Evolutionary conservation across 2,888 invertebrate genomes (phyloP).

Genomic region (Plebejus argus): DNA sequence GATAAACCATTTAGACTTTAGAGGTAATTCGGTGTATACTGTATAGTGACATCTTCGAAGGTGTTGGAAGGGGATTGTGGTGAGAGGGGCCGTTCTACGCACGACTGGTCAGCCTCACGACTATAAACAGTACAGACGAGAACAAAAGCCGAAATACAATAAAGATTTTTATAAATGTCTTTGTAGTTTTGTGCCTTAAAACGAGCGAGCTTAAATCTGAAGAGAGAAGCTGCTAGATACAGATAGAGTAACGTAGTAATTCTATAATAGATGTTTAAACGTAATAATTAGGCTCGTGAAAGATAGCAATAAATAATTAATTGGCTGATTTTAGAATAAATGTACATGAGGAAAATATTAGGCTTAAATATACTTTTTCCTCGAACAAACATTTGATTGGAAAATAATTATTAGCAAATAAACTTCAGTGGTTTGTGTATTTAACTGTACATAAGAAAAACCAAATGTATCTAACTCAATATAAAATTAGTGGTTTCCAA

Average conservation of each 20-base stretch:
- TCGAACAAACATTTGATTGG: background rate
- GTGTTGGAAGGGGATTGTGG: constrained; percentile 37
- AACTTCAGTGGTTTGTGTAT: constrained; percentile 4
- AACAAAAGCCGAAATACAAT: constrained; percentile 46
- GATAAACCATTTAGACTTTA: background rate
- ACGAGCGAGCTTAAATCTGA: background rate
- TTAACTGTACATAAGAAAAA: constrained; percentile 24
- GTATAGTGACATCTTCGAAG: background rate
- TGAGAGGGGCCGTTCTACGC: constrained; percentile 64
- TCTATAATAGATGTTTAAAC: too few species aligned
- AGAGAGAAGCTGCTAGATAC: background rate
- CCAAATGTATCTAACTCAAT: constrained; percentile 19
- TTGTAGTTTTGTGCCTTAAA: background rate
- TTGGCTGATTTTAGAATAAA: too few species aligned
- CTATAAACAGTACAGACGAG: constrained; percentile 49
- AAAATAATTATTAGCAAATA: background rate
- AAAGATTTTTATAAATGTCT: background rate
- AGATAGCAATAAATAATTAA: too few species aligned
- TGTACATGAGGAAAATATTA: background rate
- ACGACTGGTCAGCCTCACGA: constrained; percentile 67
- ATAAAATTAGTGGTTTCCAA: constrained; percentile 31
- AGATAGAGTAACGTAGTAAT: too few species aligned
- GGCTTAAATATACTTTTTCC: background rate
- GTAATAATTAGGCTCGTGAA: too few species aligned
- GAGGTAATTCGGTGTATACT: constrained; percentile 8